phyloP scores from a whole-genome alignment of 2,797 vertebrate species.

The Margarornis squamiger region DNA sequence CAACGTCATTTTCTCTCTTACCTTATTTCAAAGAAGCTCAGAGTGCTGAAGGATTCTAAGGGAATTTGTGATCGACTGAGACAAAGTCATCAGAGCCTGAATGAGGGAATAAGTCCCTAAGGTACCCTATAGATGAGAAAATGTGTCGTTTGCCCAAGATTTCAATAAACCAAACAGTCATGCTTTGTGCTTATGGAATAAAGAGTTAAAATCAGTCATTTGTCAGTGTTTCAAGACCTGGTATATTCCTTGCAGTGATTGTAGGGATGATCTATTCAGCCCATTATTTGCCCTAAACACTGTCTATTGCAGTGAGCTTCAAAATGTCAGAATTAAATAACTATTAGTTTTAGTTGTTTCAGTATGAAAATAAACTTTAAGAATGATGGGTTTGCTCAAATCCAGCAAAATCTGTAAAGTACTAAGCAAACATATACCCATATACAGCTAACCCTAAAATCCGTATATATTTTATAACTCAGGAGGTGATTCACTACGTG shows the following conservation, averaged over 20 bases:
- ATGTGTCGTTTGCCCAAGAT: background rate
- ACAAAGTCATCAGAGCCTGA: background rate
- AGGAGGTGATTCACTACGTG: background rate
- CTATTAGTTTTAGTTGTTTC: background rate
- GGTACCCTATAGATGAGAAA: background rate
- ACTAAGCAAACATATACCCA: background rate
- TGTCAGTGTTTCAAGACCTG: background rate
- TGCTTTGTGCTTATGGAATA: background rate
- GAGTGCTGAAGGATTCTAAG: background rate
- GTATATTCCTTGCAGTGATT: background rate
- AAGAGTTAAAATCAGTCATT: background rate
- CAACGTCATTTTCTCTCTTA: accelerated
- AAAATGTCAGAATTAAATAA: background rate
- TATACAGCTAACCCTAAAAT: background rate
- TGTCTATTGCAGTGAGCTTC: background rate
- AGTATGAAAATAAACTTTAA: background rate
- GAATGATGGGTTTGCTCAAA: background rate
- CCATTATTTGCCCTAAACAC: background rate
- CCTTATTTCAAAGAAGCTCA: background rate
- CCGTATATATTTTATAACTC: background rate
- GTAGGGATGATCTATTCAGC: background rate
- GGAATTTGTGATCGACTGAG: background rate
- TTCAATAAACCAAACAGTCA: background rate
- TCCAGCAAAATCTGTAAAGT: background rate
- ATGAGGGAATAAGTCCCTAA: background rate